Base-by-base conservation (phyloP, 1,140 invertebrate species). In the Aphelenchoides besseyi region DNA sequence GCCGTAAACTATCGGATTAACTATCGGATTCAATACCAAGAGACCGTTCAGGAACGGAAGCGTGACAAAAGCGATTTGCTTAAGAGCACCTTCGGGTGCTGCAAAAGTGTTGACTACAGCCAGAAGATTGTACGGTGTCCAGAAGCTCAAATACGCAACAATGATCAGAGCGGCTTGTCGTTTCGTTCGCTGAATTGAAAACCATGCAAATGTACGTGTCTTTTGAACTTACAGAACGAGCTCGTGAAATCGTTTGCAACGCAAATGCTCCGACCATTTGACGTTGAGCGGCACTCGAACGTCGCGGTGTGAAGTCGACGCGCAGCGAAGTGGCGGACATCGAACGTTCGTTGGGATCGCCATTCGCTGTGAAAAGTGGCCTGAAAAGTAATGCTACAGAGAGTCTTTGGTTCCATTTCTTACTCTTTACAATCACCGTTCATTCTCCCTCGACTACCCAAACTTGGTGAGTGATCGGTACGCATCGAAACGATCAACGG, bases 121-220 rank as follows among this genome's bases (percentile, higher is more conserved):
- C 57, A 82, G 59, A 12, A 83, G 23, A 54, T 82, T 81, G 57
- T 82, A 82, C 3, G 80, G 80, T 28, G 76, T 76, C 80, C 80
- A 82, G 52, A 82, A 78, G 9, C 74, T 80, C 59, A 82, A 53
- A 72, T 82, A 82, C 9, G 81, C 81, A 5, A 78, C 52, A 1
- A 82, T 54, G 48, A 83, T 82, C 2, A 82, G 52, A 8, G 81
- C 75, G 16, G 76, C 80, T 77, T 81, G 79, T 12, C 77, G 77
- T 67, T 76, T 82, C 9, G 79, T 69, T n/a, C 70, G 70, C 70
- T 82, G 37, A 72, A 76, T 9, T 26, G 18, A 64, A 32, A 3
- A 63, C 3, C 12, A 5, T 63, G 30, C 3, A 66, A 66, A 61
- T 30, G 52, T 67, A 2, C 35, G 8, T 16, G 3, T 26, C 3